These are phyloP conservation scores for Rhadinocentrus ornatus DNA, from an alignment of 2,797 vertebrate genomes.

Conservation along the genomic window DNA sequence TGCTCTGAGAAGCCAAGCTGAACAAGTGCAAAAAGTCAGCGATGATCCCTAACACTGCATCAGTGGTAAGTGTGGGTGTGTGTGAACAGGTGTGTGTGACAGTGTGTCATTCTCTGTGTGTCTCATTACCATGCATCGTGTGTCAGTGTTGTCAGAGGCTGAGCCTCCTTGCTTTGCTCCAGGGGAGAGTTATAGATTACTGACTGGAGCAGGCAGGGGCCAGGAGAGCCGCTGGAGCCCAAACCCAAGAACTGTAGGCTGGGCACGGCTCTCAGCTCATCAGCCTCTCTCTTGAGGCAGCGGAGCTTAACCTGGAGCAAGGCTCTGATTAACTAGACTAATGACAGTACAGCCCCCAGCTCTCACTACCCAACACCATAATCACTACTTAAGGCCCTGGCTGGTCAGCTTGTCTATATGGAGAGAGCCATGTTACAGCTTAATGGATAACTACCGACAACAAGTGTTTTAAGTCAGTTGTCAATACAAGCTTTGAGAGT, in stretches of 20 bases:
- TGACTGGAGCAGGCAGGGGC: conserved; percentile 71
- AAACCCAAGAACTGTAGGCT: conserved; percentile 84
- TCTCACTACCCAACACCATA: conserved; percentile 86
- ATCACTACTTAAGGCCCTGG: conserved; percentile 85
- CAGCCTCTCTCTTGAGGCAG: conserved; percentile 80
- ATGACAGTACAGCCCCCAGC: conserved; percentile 86
- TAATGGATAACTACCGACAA: conserved; percentile 72
- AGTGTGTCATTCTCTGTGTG: conserved; percentile 58
- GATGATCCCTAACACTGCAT: conserved; percentile 47
- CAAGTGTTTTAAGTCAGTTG: conserved; percentile 64
- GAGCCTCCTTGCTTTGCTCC: conserved; percentile 68
- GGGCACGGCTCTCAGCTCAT: conserved; percentile 92
- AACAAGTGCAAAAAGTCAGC: conserved; percentile 46
- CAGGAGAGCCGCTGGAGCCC: conserved; percentile 66
- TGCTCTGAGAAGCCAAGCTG: conserved; percentile 17
- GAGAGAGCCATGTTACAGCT: conserved; percentile 64
- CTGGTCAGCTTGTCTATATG: conserved; percentile 57
- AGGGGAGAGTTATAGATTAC: conserved; percentile 82
- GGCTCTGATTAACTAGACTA: conserved; percentile 99
- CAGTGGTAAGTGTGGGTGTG: conserved; percentile 56
- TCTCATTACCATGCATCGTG: conserved; percentile 79
- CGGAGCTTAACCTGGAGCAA: conserved; percentile 89
- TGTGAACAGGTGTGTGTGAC: conserved; percentile 64
- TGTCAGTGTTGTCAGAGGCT: conserved; percentile 77
- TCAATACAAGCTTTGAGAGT: conserved; percentile 61